Evolutionary conservation across 2,113 vertebrate species (phyloP).

Genomic region (Prochilodus magdalenae): DNA sequence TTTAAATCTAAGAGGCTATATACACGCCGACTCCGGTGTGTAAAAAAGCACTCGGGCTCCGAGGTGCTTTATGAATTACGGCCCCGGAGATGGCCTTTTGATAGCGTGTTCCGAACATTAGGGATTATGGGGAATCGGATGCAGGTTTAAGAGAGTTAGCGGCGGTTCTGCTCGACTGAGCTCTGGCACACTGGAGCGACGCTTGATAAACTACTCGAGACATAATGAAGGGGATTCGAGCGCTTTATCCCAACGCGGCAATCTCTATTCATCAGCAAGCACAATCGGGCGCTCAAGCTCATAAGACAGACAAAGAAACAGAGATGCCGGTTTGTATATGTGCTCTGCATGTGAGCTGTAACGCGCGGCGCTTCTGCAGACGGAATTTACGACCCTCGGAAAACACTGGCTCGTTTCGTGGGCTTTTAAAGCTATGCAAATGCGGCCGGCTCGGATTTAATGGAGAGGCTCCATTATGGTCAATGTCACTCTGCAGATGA

Average conservation of each 20-base stretch:
- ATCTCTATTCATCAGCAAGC: conserved; percentile 64
- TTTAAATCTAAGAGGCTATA: background rate
- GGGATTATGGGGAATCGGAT: background rate
- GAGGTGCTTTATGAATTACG: background rate
- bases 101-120: background rate
- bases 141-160: background rate
- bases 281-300: background rate
- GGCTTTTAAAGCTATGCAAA: conserved; percentile 71
- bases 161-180: background rate
- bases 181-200: background rate
- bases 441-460: conserved; percentile 29
- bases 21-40: background rate
- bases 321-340: background rate
- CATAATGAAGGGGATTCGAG: conserved; percentile 63
- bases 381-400: conserved; percentile 62
- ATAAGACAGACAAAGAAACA: background rate
- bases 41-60: background rate
- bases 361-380: conserved; percentile 33
- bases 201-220: conserved; percentile 63
- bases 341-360: background rate
- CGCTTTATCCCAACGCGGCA: conserved; percentile 56
- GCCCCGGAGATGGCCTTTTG: background rate
- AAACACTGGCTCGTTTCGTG: conserved; percentile 63
- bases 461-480: conserved; percentile 12
- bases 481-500: conserved; percentile 3